Evolutionary conservation across 2,888 invertebrate genomes (phyloP).

Genomic region (Lithophane leautieri): DNA sequence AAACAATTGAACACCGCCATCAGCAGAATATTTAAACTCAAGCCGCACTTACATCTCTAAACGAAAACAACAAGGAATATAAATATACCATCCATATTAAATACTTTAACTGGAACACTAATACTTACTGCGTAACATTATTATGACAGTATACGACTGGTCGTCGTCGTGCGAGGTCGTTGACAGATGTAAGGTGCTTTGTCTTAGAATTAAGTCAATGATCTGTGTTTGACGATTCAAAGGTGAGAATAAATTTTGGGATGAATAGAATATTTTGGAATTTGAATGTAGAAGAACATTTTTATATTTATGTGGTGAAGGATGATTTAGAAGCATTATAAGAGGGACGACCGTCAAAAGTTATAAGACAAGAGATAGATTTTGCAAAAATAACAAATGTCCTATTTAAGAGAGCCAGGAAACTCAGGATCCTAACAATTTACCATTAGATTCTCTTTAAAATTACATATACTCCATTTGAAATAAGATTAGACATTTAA

Average conservation of each 20-base stretch:
- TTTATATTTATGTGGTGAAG: slow-evolving; percentile 4
- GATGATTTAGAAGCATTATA: not conserved
- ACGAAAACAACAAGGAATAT: not conserved
- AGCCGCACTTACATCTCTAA: not conserved
- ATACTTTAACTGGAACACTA: slow-evolving; percentile 29
- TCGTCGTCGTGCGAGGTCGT: slow-evolving; percentile 56
- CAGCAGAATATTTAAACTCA: not conserved
- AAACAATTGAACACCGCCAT: not conserved
- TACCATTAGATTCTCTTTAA: not conserved
- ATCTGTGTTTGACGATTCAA: slow-evolving; percentile 39
- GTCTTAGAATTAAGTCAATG: slow-evolving; percentile 52
- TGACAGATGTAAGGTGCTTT: slow-evolving; percentile 55
- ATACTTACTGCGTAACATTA: slow-evolving; percentile 51
- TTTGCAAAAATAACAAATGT: not conserved
- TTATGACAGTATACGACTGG: slow-evolving; percentile 52
- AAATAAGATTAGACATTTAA: no score
- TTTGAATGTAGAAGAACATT: not conserved
- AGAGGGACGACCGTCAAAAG: not conserved
- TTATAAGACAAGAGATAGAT: not conserved
- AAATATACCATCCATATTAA: not conserved
- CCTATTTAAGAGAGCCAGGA: not conserved
- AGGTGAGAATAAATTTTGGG: slow-evolving; percentile 45
- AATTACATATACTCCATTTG: no score
- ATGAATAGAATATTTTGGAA: slow-evolving; percentile 9
- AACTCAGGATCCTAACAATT: not conserved